Base-by-base conservation (phyloP, 2,888 invertebrate species). In the Isoperla grammatica region DNA sequence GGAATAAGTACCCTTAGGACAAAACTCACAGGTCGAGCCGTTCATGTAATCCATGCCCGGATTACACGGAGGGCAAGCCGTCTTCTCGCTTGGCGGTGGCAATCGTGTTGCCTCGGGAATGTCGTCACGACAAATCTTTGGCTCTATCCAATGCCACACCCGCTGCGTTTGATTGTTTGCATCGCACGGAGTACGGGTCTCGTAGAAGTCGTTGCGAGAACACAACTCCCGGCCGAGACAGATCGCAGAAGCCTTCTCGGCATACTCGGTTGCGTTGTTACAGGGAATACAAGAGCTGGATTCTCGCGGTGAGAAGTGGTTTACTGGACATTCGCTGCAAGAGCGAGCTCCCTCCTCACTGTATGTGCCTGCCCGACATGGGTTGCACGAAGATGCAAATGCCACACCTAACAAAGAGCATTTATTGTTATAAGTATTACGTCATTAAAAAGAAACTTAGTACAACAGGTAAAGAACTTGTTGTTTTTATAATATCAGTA, bases 371-470 rank as follows among this genome's bases (percentile, higher is more conserved):
- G 67, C 61, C 15, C 67, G 66, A 70, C 78, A 79, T 17, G 74
- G 74, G 12, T 72, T 72, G 67, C 79, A 79, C 60, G 76, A 74
- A 0, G 80, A 78, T 1, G 80, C 76, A 67, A 75, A 80, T 0
- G 80, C 80, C 29, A 81, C 75, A 22, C 81, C 81, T 78, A 66
- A 5, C 8, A 29, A n/a, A n/a, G n/a, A n/a, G n/a, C n/a, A n/a
- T n/a, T n/a, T n/a, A n/a, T n/a, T n/a, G n/a, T n/a, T n/a, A n/a
- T n/a, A n/a, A n/a, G n/a, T n/a, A n/a, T n/a, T n/a, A n/a, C n/a
- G n/a, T n/a, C n/a, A n/a, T n/a, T n/a, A n/a, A n/a, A n/a, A n/a
- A n/a, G n/a, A n/a, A n/a, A n/a, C n/a, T n/a, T n/a, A n/a, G n/a
- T n/a, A n/a, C n/a, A n/a, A n/a, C n/a, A n/a, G n/a, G n/a, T n/a